These are phyloP conservation scores for Argyresthia albistria DNA, from an alignment of 2,888 invertebrate genomes.

Conservation along the genomic window DNA sequence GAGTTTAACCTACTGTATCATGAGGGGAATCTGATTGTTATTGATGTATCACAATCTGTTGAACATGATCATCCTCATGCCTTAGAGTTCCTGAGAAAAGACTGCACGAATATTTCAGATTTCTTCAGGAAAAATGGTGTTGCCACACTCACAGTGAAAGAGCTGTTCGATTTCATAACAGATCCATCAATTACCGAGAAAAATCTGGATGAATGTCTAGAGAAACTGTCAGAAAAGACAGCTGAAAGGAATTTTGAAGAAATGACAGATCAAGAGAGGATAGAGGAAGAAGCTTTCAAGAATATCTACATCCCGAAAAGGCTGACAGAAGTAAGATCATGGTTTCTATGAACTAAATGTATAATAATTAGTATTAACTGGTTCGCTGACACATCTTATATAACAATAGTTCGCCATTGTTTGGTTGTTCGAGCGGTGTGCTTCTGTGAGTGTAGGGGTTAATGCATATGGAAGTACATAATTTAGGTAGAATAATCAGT, in stretches of 20 bases:
- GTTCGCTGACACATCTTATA: too few species aligned
- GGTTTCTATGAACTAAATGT: too few species aligned
- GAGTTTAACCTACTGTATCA: constrained; percentile 95
- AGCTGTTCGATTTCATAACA: constrained; percentile 96
- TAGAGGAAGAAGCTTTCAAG: constrained; percentile 95
- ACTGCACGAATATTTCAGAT: constrained; percentile 93
- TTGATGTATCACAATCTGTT: constrained; percentile 98
- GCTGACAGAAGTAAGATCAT: constrained; percentile 81
- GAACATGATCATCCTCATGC: constrained; percentile 98
- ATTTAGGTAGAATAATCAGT: too few species aligned
- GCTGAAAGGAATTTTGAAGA: constrained; percentile 75
- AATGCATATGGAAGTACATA: too few species aligned
- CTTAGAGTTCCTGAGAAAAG: constrained; percentile 93
- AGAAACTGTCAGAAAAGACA: constrained; percentile 79
- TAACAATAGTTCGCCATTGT: too few species aligned
- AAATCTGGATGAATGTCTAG: constrained; percentile 87
- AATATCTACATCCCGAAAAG: constrained; percentile 94
- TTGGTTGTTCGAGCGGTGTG: too few species aligned
- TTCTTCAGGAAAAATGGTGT: constrained; percentile 93
- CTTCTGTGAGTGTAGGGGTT: too few species aligned
- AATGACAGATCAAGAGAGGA: constrained; percentile 80
- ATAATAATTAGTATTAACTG: too few species aligned
- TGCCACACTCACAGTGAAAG: constrained; percentile 91
- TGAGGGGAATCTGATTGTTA: constrained; percentile 87
- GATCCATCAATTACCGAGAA: constrained; percentile 87